A percentile compares a stretch with the other conserved stretches of the same genome.
phyloP scores from a whole-genome alignment of 2,888 invertebrate species.

The Monopis laevigella region DNA sequence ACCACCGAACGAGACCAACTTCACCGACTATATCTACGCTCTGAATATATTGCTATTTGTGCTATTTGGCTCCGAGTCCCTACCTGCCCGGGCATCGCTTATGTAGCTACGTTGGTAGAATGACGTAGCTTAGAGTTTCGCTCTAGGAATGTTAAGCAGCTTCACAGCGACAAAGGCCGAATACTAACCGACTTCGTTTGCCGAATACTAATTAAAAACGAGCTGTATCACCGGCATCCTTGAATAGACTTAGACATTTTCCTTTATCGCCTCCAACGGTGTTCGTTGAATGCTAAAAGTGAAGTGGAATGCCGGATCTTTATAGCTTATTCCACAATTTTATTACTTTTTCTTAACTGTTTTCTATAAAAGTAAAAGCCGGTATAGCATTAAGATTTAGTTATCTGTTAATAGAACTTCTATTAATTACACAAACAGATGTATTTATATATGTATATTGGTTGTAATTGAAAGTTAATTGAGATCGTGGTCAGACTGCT shows the following conservation, averaged over 20 bases:
- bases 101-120: constrained; percentile 17
- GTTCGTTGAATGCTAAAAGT: constrained; percentile 7
- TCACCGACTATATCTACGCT: no score
- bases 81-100: constrained; percentile 39
- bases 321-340: not conserved
- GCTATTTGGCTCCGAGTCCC: constrained; percentile 28
- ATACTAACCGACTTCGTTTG: constrained; percentile 28
- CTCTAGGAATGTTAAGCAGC: constrained; percentile 36
- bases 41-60: no score
- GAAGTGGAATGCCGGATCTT: constrained; percentile 6
- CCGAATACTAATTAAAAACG: constrained; percentile 9
- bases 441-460: no score
- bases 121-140: constrained; percentile 58
- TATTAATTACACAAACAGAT: no score
- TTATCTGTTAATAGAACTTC: no score
- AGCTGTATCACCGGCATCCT: constrained; percentile 2
- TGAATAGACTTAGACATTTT: constrained; percentile 6
- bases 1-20: no score
- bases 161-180: constrained; percentile 23
- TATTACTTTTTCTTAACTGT: not conserved
- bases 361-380: no score
- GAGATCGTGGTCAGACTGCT: no score
- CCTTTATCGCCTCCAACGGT: not conserved
- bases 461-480: no score
- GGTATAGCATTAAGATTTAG: no score